Conservation (phyloP, 2,113 vertebrate species). For the Felis catus region F.catus_Fca126_mat1.0 CM031411.1:117501001-117501500, state of each 20-base stretch:
- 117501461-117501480: conserved; percentile 72
- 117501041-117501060: neutral
- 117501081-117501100: conserved; percentile 44
- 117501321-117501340: conserved; percentile 54
- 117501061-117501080: conserved; percentile 62
- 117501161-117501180: conserved; percentile 77
- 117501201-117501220: conserved; percentile 74
- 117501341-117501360: conserved; percentile 58
- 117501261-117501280: conserved; percentile 79
- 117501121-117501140: conserved; percentile 70
- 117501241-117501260: conserved; percentile 68
- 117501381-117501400: conserved; percentile 74
- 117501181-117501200: conserved; percentile 75
- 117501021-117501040: neutral
- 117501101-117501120: conserved; percentile 50
- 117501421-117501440: conserved; percentile 68
- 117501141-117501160: conserved; percentile 72
- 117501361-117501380: conserved; percentile 77
- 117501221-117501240: conserved; percentile 71
- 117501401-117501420: conserved; percentile 66
- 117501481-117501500: conserved; percentile 73
- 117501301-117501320: conserved; percentile 62
- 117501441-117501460: conserved; percentile 61
- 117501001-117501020: neutral
- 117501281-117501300: conserved; percentile 62